Evolutionary conservation across 1,140 invertebrate genomes (phyloP), one percentile per base, ranked within the genome.

Genomic region (Prorops nasuta): DNA sequence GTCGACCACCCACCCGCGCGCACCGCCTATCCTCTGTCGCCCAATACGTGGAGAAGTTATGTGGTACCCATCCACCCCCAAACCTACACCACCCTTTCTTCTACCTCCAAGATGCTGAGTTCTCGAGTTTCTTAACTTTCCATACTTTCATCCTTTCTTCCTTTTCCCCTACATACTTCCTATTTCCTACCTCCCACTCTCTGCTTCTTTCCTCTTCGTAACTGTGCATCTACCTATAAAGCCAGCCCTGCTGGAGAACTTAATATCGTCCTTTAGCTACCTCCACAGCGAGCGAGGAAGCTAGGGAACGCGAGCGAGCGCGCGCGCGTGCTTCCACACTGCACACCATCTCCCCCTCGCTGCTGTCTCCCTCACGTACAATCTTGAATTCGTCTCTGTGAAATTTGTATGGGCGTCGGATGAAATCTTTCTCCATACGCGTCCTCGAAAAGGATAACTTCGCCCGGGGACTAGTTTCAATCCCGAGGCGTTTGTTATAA

Each of bases 21-120:
- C 56, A 54, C 57, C 47, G 43, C 21, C 3, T 19, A n/a, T n/a
- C 38, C 53, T 38, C 28, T 39, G 24, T 43, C 9, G 16, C 46
- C 52, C 57, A 60, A 60, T 60, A 60, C 56, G 53, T 53, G 57
- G 28, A 14, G 37, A 60, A 60, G 52, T 60, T 60, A 60, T 56
- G 38, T 52, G 49, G 49, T 52, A 48, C 56, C 49, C 32, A 44
- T 58, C 50, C 43, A 53, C 48, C 36, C 49, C 44, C 16, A 20
- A 20, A 41, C 46, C 31, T 34, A 35, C 32, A n/a, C 20, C 12
- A 28, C 41, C 28, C 37, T 18, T 18, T 36, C 43, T 36, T 48
- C 31, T 41, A 14, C 35, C 35, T 36, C 24, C 35, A 49, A 60
- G 57, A 61, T 53, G 58, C 57, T 53, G 53, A 61, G 42, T 60